These are phyloP conservation scores for Ophion ventricosus DNA, from an alignment of 2,888 invertebrate genomes.

Conservation along the genomic window DNA sequence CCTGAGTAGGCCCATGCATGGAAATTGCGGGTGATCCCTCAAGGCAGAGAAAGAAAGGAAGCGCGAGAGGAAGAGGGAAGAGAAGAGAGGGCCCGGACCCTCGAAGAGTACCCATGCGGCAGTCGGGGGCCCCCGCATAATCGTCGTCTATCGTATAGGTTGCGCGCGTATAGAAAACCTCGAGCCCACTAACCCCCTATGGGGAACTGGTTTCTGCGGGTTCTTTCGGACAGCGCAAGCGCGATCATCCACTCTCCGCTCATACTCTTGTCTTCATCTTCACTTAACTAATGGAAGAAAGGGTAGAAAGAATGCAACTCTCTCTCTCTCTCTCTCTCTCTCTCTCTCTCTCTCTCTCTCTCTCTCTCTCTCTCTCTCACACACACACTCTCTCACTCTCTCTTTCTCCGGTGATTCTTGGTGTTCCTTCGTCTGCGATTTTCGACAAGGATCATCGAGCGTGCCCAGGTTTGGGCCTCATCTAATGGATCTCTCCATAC, in stretches of 20 bases:
- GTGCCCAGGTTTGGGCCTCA: constrained; percentile 3
- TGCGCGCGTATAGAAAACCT: constrained; percentile 34
- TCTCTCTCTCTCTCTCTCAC: constrained; percentile 13
- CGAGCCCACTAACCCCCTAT: constrained; percentile 51
- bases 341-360: constrained; percentile 25
- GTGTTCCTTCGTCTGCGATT: constrained; percentile 29
- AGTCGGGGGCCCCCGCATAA: constrained; percentile 43
- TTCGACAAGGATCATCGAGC: constrained; percentile 32
- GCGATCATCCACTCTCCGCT: constrained; percentile 24
- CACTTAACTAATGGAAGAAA: constrained; percentile 49
- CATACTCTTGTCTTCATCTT: constrained; percentile 14
- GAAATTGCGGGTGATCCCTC: constrained; percentile 54
- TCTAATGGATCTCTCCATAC: constrained; percentile 11
- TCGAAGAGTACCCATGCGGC: constrained; percentile 32
- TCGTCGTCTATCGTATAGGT: constrained; percentile 37
- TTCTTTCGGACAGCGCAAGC: constrained; percentile 37
- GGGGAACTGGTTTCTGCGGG: constrained; percentile 60
- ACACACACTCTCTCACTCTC: no score
- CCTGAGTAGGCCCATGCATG: constrained; percentile 43
- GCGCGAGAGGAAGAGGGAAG: background rate
- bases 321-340: constrained; percentile 5
- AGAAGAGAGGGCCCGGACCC: constrained; percentile 33
- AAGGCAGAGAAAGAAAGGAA: constrained; percentile 18
- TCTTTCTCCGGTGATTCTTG: constrained; percentile 27
- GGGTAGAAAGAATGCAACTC: constrained; percentile 59